A percentile compares a stretch with the other conserved stretches of the same genome.
Evolutionary conservation across 2,797 vertebrate genomes (phyloP).

Genomic region (Eulemur rubriventer): DNA sequence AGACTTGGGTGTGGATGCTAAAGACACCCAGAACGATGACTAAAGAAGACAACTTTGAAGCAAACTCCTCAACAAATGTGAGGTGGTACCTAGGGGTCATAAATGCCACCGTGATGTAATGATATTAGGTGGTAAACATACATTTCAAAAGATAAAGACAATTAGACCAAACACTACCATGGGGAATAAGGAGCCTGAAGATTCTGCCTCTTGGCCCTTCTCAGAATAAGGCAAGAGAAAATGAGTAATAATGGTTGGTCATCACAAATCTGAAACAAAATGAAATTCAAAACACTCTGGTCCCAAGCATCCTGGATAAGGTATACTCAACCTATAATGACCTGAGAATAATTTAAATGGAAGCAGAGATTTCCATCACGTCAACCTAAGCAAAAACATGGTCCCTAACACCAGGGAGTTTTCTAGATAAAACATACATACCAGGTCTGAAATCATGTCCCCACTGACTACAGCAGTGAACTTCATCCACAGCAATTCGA

Average conservation of each 20-base stretch:
- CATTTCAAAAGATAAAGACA: background rate
- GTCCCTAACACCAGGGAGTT: background rate
- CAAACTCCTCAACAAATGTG: background rate
- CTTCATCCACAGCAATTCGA: conserved; percentile 95
- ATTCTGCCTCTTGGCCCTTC: background rate
- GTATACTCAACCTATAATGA: background rate
- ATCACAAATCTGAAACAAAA: background rate
- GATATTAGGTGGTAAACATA: background rate
- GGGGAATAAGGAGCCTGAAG: background rate
- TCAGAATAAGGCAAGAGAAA: background rate
- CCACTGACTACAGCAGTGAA: conserved; percentile 99
- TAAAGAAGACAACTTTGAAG: background rate
- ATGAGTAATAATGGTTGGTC: background rate
- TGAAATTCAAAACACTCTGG: background rate
- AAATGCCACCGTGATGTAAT: background rate
- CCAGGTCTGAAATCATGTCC: conserved; percentile 98
- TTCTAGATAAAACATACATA: conserved; percentile 71
- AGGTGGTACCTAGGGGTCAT: background rate
- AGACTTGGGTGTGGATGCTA: background rate
- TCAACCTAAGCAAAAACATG: background rate
- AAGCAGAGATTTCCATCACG: background rate
- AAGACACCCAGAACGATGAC: background rate
- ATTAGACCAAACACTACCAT: background rate
- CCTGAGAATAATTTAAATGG: background rate
- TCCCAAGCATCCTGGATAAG: background rate